Evolutionary conservation across 2,797 vertebrate genomes (phyloP), one percentile per base, ranked within the genome.

Genomic region (Chaenodraco wilsoni): DNA sequence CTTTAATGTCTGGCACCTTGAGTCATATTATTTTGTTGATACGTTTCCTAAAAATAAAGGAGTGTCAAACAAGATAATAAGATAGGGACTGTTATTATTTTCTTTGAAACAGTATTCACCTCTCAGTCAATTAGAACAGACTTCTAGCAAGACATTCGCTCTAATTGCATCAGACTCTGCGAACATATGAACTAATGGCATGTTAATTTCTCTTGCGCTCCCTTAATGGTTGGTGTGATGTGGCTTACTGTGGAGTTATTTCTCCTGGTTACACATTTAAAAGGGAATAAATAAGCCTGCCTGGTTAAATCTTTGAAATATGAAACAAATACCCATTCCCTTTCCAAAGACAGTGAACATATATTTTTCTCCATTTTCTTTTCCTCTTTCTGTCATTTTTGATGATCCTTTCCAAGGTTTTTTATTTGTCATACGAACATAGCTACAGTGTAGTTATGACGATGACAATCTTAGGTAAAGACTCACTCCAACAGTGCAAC

Each of bases 121-220:
- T 72, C 76, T 68, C 19, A 72, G 49, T 75, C 79, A 85, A 68
- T 87, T 88, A 76, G 17, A 54, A 49, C 68, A 69, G 54, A 82
- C 61, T 48, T 75, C 69, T 48, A 82, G 45, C 58, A 78, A 85
- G 70, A 82, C 83, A 84, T 84, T 66, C 80, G 71, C 57, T 76
- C 72, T 80, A 85, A 90, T 85, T 81, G 68, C 63, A 66, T 75
- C 72, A 76, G 52, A 83, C 63, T 76, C 44, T 45, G 46, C 58
- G 43, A 79, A 69, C 56, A 55, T 76, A 70, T 74, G 69, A 79
- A 81, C 76, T 82, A 86, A 89, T 81, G 67, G 54, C 73, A 77
- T 87, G 82, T 84, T 86, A 69, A 89, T 88, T 66, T 87, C 71
- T 60, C 13, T 69, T 62, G 64, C 43, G 48, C 21, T 64, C 50